Percentiles rank a stretch among this genome's conserved stretches.
Conservation (phyloP, 2,888 invertebrate genomes). For the Hermaeophaga mercurialis region DNA sequence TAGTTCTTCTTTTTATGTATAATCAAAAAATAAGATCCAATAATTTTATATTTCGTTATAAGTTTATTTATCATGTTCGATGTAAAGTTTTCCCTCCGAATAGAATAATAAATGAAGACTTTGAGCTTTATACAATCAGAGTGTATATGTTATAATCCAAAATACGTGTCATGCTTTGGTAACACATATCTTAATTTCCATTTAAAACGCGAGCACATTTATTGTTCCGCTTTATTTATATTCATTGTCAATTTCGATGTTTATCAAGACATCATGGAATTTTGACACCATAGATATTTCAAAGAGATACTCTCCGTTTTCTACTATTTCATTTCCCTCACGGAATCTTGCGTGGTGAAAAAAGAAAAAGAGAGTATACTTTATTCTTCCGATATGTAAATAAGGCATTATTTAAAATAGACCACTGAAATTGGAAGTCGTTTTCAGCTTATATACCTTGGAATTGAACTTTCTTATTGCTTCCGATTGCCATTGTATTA, state of each 20-base stretch:
- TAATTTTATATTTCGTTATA: too few species aligned
- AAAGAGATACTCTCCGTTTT: slow-evolving; percentile 4
- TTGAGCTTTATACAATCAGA: too few species aligned
- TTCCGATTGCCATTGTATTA: not conserved
- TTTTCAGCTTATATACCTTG: slow-evolving; percentile 7
- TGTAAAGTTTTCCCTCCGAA: too few species aligned
- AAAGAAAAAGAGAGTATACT: slow-evolving; percentile 6
- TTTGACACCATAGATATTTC: slow-evolving; percentile 8
- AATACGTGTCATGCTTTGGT: not conserved
- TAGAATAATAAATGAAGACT: too few species aligned
- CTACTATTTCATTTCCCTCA: slow-evolving; percentile 7
- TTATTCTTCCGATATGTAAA: slow-evolving; percentile 17
- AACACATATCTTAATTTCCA: slow-evolving; percentile 1
- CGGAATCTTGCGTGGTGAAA: slow-evolving; percentile 12
- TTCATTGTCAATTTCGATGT: slow-evolving; percentile 2
- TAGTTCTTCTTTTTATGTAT: too few species aligned
- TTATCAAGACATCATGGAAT: slow-evolving; percentile 1
- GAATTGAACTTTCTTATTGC: slow-evolving; percentile 8
- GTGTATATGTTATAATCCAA: too few species aligned
- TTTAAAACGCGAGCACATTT: slow-evolving; percentile 1
- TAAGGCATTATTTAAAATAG: slow-evolving; percentile 14
- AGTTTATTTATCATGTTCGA: too few species aligned
- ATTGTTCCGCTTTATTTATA: not conserved
- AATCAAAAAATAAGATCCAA: too few species aligned
- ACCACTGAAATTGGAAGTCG: slow-evolving; percentile 10